Base-by-base conservation (phyloP, 2,888 invertebrate species). In the Eilema sororculum region DNA sequence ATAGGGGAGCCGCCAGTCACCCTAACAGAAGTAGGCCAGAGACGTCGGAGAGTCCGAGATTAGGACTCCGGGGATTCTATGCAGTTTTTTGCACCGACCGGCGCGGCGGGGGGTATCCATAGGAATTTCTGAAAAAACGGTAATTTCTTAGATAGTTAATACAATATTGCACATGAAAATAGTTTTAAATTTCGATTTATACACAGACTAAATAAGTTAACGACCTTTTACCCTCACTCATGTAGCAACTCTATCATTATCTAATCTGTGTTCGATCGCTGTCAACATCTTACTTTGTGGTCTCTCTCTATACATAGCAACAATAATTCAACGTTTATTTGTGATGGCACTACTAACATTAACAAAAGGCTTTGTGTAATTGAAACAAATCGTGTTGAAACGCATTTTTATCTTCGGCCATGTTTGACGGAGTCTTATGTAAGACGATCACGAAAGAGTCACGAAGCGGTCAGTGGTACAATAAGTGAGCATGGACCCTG, bases 381-480 rank as follows among this genome's bases (percentile, higher is more conserved):
- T 52, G 52, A 46, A 28, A 64, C 25, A 58, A 57, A 65, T 69
- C 30, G 41, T 58, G 10, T 65, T 60, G 59, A 41, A 64, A 46
- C 59, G 52, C 24, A 52, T n/a, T 4, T 25, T 64, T 52, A 22
- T 41, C 20, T 59, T 46, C 22, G 37, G 64, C 46, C 63, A 66
- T 73, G 75, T 74, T 74, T 69, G 66, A 68, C 16, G 67, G 69
- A 71, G 68, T 68, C 66, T 79, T 79, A 73, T 67, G 20, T 67
- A 74, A 76, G 58, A 68, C 41, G 63, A 72, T 66, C 80, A 79
- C 76, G 79, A 80, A 73, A 68, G 64, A 78, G 74, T 78, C 72
- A 62, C 70, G 56, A 74, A 75, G 72, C 65, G 74, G 58, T 73
- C 67, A 37, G 46, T 72, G 66, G 62, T 73, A 78, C 74, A 76